These are phyloP conservation scores for Brienomyrus longianalis DNA, from an alignment of 2,113 vertebrate genomes.

Conservation along the genomic window DNA sequence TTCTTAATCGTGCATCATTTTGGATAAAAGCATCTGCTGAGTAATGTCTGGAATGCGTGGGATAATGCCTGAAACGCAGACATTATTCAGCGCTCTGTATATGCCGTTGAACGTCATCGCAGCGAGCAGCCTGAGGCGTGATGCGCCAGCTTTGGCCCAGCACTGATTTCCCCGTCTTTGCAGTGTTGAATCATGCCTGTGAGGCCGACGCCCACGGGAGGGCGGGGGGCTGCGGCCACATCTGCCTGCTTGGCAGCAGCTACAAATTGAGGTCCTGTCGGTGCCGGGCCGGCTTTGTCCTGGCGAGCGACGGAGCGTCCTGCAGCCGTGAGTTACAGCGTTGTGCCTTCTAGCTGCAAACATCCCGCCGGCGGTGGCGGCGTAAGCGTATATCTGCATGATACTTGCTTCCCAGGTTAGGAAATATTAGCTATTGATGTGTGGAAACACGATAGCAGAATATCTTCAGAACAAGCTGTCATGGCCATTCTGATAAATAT, in stretches of 20 bases:
- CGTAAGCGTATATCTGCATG: not conserved
- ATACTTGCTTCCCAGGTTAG: not conserved
- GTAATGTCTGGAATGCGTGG: not conserved
- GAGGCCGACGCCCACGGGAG: constrained; percentile 71
- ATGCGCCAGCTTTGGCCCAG: not conserved
- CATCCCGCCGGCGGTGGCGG: not conserved
- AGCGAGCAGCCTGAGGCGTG: not conserved
- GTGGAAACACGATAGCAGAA: not conserved
- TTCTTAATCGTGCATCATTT: not conserved
- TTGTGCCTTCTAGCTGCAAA: not conserved
- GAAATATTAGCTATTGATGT: constrained; percentile 11
- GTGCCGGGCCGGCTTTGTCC: constrained; percentile 81
- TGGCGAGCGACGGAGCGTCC: constrained; percentile 79
- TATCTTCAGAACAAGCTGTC: not conserved
- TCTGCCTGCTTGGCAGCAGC: constrained; percentile 87
- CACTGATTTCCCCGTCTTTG: constrained; percentile 29
- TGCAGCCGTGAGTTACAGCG: constrained; percentile 88
- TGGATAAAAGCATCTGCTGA: not conserved
- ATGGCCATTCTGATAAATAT: not conserved
- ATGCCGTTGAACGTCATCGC: not conserved
- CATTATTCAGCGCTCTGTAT: not conserved
- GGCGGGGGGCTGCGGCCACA: constrained; percentile 82
- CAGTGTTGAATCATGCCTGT: constrained; percentile 87
- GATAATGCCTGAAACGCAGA: not conserved
- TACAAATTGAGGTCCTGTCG: constrained; percentile 90